Conservation (phyloP, 2,797 vertebrate species). For the Taenioides sp. region DNA sequence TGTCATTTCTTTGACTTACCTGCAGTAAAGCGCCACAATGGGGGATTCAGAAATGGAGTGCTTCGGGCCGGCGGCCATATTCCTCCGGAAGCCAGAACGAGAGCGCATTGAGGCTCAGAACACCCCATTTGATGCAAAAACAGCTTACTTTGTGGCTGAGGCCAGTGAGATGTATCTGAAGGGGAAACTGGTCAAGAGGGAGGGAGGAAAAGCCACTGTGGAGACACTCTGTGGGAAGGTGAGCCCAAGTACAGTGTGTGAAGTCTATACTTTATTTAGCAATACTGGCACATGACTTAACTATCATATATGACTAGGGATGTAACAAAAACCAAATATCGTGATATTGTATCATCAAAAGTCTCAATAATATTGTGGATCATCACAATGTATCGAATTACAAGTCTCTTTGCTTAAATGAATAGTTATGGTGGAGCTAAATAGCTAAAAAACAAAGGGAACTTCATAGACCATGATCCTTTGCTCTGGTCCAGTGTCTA, state of each 20-base stretch:
- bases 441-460: too few relatives aligned
- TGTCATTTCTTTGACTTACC: conserved; percentile 9
- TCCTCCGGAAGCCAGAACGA: conserved; percentile 86
- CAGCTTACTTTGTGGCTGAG: conserved; percentile 81
- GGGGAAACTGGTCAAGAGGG: conserved; percentile 79
- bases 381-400: too few relatives aligned
- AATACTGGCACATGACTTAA: background rate
- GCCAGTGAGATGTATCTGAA: conserved; percentile 85
- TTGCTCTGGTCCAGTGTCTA: too few relatives aligned
- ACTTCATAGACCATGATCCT: too few relatives aligned
- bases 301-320: background rate
- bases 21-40: conserved; percentile 69
- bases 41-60: conserved; percentile 83
- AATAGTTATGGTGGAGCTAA: too few relatives aligned
- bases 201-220: conserved; percentile 85
- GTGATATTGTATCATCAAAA: too few relatives aligned
- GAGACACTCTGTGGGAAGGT: conserved; percentile 83
- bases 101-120: conserved; percentile 88
- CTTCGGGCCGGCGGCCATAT: conserved; percentile 84
- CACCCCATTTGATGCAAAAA: conserved; percentile 88
- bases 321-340: too few relatives aligned
- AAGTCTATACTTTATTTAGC: background rate
- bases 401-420: too few relatives aligned
- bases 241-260: conserved; percentile 38
- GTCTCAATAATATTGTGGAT: too few relatives aligned